Conservation (phyloP, 2,797 vertebrate species). For the Octomys mimax region DNA sequence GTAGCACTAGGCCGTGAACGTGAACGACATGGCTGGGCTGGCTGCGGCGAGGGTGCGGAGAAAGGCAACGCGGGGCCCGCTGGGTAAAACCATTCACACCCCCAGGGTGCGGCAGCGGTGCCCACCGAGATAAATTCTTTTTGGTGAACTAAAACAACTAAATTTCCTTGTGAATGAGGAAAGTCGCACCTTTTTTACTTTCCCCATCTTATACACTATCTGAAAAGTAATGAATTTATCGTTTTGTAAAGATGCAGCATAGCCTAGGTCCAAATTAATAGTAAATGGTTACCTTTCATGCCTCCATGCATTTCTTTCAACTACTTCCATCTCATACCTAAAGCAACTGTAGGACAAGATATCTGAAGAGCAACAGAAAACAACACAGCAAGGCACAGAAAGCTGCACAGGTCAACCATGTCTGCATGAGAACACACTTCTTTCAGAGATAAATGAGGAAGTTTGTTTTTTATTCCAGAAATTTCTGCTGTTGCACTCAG, state of each 20-base stretch:
- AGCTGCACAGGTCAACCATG: neutral
- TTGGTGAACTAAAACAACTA: neutral
- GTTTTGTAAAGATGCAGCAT: neutral
- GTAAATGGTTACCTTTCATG: neutral
- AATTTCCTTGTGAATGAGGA: neutral
- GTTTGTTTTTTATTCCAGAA: slow-evolving; percentile 33
- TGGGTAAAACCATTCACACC: slow-evolving; percentile 88
- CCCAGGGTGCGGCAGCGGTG: slow-evolving; percentile 55
- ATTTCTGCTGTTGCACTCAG: neutral
- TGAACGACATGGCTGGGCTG: slow-evolving; percentile 95
- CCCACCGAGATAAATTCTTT: neutral
- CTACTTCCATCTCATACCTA: fast-evolving
- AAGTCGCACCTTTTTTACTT: neutral
- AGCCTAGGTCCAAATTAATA: neutral
- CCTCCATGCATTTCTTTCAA: neutral
- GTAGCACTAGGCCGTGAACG: slow-evolving; percentile 99
- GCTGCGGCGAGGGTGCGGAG: slow-evolving; percentile 85
- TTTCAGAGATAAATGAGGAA: neutral
- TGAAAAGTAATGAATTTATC: neutral
- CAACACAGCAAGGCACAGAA: neutral
- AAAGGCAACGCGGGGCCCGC: slow-evolving; percentile 76
- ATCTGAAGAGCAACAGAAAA: neutral
- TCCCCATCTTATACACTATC: neutral
- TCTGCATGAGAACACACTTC: neutral
- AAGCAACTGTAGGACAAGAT: neutral